Conservation (phyloP, 2,888 invertebrate species). For the Lycaena phlaeas region DNA sequence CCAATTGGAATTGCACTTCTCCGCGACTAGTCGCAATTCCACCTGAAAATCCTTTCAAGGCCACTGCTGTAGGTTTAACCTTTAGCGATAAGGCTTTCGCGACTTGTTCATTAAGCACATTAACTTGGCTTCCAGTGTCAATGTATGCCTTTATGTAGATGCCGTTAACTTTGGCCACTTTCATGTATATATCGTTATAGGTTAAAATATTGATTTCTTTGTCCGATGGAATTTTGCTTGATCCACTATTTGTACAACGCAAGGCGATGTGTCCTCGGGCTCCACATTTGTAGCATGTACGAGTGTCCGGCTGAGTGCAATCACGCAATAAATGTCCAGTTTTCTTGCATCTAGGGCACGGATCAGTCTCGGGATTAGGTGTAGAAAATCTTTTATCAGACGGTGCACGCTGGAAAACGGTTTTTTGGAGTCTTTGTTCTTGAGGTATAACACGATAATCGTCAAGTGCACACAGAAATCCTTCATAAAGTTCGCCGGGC, state of each 20-base stretch:
- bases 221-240: not conserved
- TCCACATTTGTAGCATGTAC: slow-evolving; percentile 19
- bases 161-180: slow-evolving; percentile 13
- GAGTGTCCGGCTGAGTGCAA: slow-evolving; percentile 17
- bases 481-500: slow-evolving; percentile 23
- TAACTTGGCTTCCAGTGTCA: slow-evolving; percentile 18
- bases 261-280: slow-evolving; percentile 17
- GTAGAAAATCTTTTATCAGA: not conserved
- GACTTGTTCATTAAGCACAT: slow-evolving; percentile 9
- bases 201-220: slow-evolving; percentile 18
- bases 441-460: slow-evolving; percentile 12
- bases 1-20: slow-evolving; percentile 19
- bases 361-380: slow-evolving; percentile 7
- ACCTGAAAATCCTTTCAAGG: slow-evolving; percentile 19
- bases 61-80: slow-evolving; percentile 4
- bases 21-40: slow-evolving; percentile 11
- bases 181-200: slow-evolving; percentile 14
- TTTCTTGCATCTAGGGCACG: slow-evolving; percentile 16
- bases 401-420: not conserved
- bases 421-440: not conserved
- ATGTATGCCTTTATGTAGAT: slow-evolving; percentile 15
- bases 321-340: slow-evolving; percentile 14
- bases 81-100: slow-evolving; percentile 3
- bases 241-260: slow-evolving; percentile 7
- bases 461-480: slow-evolving; percentile 20